Evolutionary conservation across 2,113 vertebrate genomes (phyloP), one percentile per base, ranked within the genome.

Genomic region (Meleagris gallopavo): DNA sequence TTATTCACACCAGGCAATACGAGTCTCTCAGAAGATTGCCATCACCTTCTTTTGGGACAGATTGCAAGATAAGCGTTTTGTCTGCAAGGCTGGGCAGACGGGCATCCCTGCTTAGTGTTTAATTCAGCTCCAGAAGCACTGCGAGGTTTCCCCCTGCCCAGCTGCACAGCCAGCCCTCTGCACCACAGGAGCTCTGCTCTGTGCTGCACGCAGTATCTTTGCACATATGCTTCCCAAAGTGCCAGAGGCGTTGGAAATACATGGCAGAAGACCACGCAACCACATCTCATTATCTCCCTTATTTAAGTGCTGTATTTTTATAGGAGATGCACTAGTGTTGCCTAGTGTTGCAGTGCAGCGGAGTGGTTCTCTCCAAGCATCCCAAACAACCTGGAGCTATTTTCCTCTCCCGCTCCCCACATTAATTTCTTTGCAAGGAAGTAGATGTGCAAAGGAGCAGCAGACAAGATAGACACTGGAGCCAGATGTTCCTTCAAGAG

Each of bases 381-480:
- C 36, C 69, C 45, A 67, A 88, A 94, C 80, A 75, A 95, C 55
- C 43, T 46, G 57, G 69, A 91, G 72, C 60, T 65, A 55, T 69
- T 86, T 94, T 86, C 79, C 41, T 19, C 32, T 64, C 60, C 50
- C 1, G 18, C 64, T 70, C 40, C 71, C 27, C 10, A 20, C 17
- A 70, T 48, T 77, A 80, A 88, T 60, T 48, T 81, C 43, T 88
- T 93, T 90, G 81, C 64, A 93, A 86, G 96, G 96, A 96, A 94
- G 77, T 94, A 85, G 70, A 97, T 73, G 94, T 94, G 94, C 86
- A 89, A 93, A 95, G 77, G 62, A 94, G 77, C 86, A 89, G 66
- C 92, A 94, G 88, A 92, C 77, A 95, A 95, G 92, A 95, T 86
- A 95, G 94, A 95, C 62, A 90, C 83, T 8, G 9, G 70, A 94